A percentile compares a stretch with the other conserved stretches of the same genome.
Evolutionary conservation across 1,140 invertebrate species (phyloP).

Genomic region (Aphis craccivora): DNA sequence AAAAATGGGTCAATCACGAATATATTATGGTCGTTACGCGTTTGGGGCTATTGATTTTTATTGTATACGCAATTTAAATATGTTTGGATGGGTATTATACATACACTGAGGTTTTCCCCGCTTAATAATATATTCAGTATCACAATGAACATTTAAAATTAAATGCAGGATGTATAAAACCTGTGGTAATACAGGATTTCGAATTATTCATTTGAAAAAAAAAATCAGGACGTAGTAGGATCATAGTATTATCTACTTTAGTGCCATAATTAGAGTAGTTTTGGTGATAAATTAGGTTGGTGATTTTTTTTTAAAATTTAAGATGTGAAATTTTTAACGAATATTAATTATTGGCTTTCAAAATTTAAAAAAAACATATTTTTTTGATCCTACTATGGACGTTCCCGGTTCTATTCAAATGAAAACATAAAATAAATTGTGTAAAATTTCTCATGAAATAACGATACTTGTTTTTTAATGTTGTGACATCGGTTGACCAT

Average conservation of each 20-base stretch:
- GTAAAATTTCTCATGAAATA: fast-evolving
- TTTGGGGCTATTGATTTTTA: background rate
- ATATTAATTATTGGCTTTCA: background rate
- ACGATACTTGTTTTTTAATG: background rate
- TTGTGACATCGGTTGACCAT: background rate
- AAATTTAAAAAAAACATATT: background rate
- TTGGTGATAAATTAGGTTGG: background rate
- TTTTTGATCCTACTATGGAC: background rate
- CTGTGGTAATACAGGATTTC: background rate
- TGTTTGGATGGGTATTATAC: background rate
- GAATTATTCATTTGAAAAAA: background rate
- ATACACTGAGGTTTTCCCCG: background rate
- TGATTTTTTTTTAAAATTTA: background rate
- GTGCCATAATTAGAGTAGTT: background rate
- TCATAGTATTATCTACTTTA: background rate
- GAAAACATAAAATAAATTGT: background rate
- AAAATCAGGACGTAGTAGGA: background rate
- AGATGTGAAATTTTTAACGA: background rate
- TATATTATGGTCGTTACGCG: background rate
- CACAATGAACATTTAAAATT: background rate
- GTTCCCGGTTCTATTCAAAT: background rate
- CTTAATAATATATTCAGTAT: background rate
- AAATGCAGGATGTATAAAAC: background rate
- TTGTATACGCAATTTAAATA: background rate
- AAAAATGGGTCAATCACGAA: background rate